A percentile compares a stretch with the other conserved stretches of the same genome.
Conservation (phyloP, 2,113 vertebrate genomes). For the Mormoops blainvillei region DNA sequence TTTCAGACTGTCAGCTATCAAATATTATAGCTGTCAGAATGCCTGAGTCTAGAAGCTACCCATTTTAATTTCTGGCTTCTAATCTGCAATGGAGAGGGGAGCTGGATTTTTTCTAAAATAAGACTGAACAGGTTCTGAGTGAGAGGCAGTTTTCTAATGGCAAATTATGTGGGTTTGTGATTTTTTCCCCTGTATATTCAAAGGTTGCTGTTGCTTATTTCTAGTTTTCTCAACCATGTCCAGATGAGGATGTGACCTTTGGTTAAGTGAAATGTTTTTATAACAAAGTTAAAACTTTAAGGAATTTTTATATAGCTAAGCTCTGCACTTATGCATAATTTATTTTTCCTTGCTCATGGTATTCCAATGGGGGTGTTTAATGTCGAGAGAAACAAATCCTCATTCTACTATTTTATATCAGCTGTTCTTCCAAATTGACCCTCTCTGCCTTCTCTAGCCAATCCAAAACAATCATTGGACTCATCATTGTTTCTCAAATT, state of each 20-base stretch:
- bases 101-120: not conserved
- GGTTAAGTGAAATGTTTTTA: not conserved
- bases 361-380: not conserved
- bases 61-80: slow-evolving; percentile 38
- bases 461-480: not conserved
- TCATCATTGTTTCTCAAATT: not conserved
- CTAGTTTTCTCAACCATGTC: not conserved
- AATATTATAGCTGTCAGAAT: not conserved
- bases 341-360: not conserved
- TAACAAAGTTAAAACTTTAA: slow-evolving; percentile 23
- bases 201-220: not conserved
- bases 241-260: not conserved
- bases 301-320: not conserved
- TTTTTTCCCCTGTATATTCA: not conserved
- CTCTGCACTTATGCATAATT: not conserved
- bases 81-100: not conserved
- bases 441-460: not conserved
- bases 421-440: not conserved
- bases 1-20: not conserved
- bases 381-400: not conserved
- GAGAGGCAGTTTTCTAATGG: not conserved
- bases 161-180: not conserved
- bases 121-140: not conserved
- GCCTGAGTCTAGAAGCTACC: not conserved
- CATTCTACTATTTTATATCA: not conserved